phyloP scores from a whole-genome alignment of 2,797 vertebrate species.

The Hephaestus fuliginosus region DNA sequence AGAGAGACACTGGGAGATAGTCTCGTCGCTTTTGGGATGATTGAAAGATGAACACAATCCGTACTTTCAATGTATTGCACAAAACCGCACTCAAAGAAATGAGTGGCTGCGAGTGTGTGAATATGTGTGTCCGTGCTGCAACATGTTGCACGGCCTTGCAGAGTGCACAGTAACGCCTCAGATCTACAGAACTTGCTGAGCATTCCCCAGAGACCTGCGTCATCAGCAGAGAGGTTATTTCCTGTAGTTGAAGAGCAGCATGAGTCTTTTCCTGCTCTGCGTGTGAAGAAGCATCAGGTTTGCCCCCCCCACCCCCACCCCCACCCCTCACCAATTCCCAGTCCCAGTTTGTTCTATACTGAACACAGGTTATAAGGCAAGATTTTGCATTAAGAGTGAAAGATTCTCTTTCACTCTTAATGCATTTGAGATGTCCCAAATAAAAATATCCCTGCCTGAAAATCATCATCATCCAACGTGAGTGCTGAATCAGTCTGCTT shows the following conservation, averaged over 20 bases:
- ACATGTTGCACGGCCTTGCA: slow-evolving; percentile 58
- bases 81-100: slow-evolving; percentile 21
- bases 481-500: neutral
- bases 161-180: slow-evolving; percentile 49
- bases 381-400: too few relatives aligned
- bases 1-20: slow-evolving; percentile 39
- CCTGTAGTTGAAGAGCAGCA: slow-evolving; percentile 80
- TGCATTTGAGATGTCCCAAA: neutral
- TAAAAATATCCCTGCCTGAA: neutral
- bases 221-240: slow-evolving; percentile 81
- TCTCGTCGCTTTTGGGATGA: slow-evolving; percentile 40
- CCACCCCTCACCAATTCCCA: neutral
- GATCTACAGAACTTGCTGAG: slow-evolving; percentile 64
- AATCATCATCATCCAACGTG: neutral
- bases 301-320: slow-evolving; percentile 15
- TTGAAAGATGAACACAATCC: slow-evolving; percentile 35
- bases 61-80: slow-evolving; percentile 40
- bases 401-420: neutral
- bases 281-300: slow-evolving; percentile 62
- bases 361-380: slow-evolving; percentile 23
- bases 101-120: neutral
- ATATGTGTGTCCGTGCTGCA: slow-evolving; percentile 33
- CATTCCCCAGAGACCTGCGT: slow-evolving; percentile 77
- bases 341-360: slow-evolving; percentile 29
- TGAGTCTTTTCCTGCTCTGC: slow-evolving; percentile 79